Evolutionary conservation across 2,888 invertebrate genomes (phyloP).

Genomic region (Eupsilia transversa): DNA sequence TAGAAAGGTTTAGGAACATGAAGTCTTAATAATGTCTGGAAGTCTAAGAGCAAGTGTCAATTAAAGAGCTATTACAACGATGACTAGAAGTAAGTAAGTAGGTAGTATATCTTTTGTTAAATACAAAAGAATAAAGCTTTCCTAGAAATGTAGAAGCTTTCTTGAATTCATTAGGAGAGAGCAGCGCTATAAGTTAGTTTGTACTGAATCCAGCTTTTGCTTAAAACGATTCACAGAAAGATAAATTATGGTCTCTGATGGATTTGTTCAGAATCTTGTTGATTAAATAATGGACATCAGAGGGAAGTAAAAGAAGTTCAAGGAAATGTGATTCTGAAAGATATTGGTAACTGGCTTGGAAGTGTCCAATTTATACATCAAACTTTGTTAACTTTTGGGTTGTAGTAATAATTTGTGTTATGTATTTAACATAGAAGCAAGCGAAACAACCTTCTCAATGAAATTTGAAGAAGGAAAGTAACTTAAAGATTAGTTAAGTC

Average conservation of each 20-base stretch:
- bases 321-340: not conserved
- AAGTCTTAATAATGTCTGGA: slow-evolving; percentile 27
- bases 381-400: not conserved
- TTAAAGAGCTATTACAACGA: slow-evolving; percentile 27
- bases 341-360: not conserved
- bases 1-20: not conserved
- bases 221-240: not conserved
- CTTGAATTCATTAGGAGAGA: not conserved
- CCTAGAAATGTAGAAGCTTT: not conserved
- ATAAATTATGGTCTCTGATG: not conserved
- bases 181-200: not conserved
- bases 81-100: not conserved
- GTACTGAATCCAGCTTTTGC: not conserved
- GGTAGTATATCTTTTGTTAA: not conserved
- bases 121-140: not conserved
- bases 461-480: slow-evolving; percentile 15
- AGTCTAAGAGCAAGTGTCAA: slow-evolving; percentile 14
- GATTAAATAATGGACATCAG: not conserved
- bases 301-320: not conserved
- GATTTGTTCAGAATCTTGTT: not conserved
- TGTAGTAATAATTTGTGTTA: too few species aligned
- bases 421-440: not conserved
- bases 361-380: not conserved
- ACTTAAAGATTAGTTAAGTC: slow-evolving; percentile 27
- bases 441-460: not conserved